A percentile compares a stretch with the other conserved stretches of the same genome.
Evolutionary conservation across 2,888 invertebrate genomes (phyloP).

Genomic region (Rhaphigaster nebulosa): DNA sequence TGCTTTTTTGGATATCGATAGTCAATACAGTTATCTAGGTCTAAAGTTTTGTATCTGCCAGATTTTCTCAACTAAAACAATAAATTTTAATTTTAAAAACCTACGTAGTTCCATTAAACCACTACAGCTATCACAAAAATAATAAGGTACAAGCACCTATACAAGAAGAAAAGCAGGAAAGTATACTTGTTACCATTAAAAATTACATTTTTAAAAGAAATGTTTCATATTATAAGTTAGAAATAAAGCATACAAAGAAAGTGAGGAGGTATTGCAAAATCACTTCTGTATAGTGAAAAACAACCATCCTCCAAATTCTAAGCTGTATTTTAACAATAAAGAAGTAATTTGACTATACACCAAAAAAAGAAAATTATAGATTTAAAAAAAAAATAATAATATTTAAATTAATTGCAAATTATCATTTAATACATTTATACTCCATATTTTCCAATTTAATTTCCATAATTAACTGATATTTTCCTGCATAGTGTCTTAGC

Average conservation of each 20-base stretch:
- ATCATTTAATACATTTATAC: no score
- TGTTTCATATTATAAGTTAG: no score
- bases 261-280: not conserved
- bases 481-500: no score
- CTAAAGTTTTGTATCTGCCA: constrained; percentile 38
- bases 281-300: not conserved
- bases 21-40: not conserved
- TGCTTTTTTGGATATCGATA: not conserved
- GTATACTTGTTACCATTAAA: not conserved
- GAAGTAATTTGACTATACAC: no score
- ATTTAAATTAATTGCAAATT: no score
- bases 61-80: constrained; percentile 14
- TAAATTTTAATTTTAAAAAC: not conserved
- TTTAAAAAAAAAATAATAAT: no score
- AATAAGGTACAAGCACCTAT: not conserved
- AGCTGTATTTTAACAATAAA: no score
- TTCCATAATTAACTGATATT: no score
- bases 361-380: no score
- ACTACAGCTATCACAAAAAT: not conserved
- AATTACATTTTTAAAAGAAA: not conserved
- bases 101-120: not conserved
- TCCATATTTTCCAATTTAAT: no score
- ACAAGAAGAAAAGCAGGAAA: not conserved
- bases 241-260: not conserved
- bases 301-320: no score